Percentiles rank a stretch among this genome's conserved stretches.
Evolutionary conservation across 2,113 vertebrate species (phyloP).

Genomic region (Prunella fulvescens): DNA sequence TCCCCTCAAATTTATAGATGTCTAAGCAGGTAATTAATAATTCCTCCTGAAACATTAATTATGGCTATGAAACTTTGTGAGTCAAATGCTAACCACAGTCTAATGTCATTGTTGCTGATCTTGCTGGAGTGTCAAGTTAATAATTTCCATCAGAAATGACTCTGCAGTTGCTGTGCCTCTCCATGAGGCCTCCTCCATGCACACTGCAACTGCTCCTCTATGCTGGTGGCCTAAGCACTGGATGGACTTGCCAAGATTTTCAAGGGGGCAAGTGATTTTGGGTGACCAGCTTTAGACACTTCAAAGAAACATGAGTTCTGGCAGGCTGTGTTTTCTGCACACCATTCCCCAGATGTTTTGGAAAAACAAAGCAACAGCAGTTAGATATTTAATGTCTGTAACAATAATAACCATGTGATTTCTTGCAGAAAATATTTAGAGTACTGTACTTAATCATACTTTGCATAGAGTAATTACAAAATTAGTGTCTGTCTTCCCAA

Average conservation of each 20-base stretch:
- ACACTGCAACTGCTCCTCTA: neutral
- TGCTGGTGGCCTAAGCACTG: neutral
- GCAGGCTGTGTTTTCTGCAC: neutral
- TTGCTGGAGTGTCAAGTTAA: neutral
- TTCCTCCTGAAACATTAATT: neutral
- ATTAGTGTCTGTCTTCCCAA: constrained; percentile 9
- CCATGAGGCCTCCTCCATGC: neutral
- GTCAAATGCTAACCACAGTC: neutral
- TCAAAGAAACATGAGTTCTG: constrained; percentile 4
- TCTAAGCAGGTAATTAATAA: neutral
- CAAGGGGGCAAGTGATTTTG: neutral
- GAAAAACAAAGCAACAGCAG: constrained; percentile 22
- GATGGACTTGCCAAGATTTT: neutral
- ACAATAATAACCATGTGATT: constrained; percentile 37
- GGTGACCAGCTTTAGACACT: neutral
- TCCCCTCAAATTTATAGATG: neutral
- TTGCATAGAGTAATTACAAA: constrained; percentile 23
- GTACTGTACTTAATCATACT: constrained; percentile 32
- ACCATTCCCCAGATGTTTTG: constrained; percentile 44
- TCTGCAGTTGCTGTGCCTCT: neutral
- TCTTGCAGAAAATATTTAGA: constrained; percentile 37
- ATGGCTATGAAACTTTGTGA: neutral
- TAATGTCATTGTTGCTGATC: neutral
- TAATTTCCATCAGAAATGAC: neutral
- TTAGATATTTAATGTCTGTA: constrained; percentile 25